Base-by-base conservation (phyloP, 1,140 invertebrate species). In the Halictus rubicundus region DNA sequence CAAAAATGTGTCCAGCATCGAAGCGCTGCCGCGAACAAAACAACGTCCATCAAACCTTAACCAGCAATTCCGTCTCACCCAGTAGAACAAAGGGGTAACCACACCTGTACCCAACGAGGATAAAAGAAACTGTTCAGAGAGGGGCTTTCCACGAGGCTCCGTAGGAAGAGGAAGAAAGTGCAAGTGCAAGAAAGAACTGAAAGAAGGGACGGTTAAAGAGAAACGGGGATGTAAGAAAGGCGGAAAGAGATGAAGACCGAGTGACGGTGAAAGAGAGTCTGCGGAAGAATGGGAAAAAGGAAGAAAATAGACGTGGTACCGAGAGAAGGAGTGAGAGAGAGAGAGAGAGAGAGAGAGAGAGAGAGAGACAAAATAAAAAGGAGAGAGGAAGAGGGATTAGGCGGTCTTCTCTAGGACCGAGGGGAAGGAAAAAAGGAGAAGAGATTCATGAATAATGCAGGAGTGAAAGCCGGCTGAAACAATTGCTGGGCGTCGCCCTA, bases 371-470 rank as follows among this genome's bases (percentile, higher is more conserved):
- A 49, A 37, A 23, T 21, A 1, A 16, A 70, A 46, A 52, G 59
- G 72, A 60, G 37, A 74, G 39, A 64, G 68, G 32, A 14, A 37
- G 59, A 39, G 68, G 42, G 57, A 72, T 52, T 27, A 63, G 66
- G 23, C 66, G 73, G 68, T 83, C 37, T 32, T 85, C 73, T 78
- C 63, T 72, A 70, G 77, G 72, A 76, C 52, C 70, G 70, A 61
- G 69, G 87, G 87, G 78, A 84, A 16, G 49, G 3, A 52, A 21
- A 19, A 52, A 52, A 52, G 49, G 75, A 54, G 46, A 49, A 65
- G 80, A 66, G 80, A 83, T 70, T 88, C 86, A 88, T 88, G 86
- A 88, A 88, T 88, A 88, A 88, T 88, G 85, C 72, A 87, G 54
- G 68, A 80, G 85, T 71, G 83, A 88, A 87, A 88, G 75, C 85